Evolutionary conservation across 2,888 invertebrate genomes (phyloP).

Genomic region (Serripes groenlandicus): DNA sequence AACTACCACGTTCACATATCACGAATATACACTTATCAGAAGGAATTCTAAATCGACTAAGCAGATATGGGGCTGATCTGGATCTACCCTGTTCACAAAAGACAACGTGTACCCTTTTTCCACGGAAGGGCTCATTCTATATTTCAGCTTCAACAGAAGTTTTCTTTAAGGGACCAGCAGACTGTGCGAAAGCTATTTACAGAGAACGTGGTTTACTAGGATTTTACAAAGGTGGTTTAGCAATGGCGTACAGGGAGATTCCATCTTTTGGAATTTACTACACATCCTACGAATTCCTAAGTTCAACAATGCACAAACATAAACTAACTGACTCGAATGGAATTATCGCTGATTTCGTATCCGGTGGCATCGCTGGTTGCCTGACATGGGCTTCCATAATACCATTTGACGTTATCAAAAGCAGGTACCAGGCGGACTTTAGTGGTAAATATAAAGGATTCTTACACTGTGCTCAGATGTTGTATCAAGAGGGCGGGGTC

Average conservation of each 20-base stretch:
- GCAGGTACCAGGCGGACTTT: constrained; percentile 90
- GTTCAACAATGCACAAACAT: constrained; percentile 65
- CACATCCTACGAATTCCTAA: constrained; percentile 88
- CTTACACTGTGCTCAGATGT: constrained; percentile 88
- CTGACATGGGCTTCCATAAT: constrained; percentile 90
- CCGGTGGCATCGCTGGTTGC: constrained; percentile 87
- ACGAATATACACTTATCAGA: too few relatives aligned
- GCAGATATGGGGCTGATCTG: not conserved
- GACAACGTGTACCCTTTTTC: not conserved
- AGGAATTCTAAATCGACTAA: too few relatives aligned
- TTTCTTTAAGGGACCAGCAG: constrained; percentile 87
- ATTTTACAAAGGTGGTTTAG: constrained; percentile 83
- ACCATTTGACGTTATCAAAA: constrained; percentile 92
- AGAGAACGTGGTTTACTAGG: constrained; percentile 86
- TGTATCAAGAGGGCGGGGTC: constrained; percentile 89
- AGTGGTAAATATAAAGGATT: constrained; percentile 88
- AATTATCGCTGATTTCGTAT: constrained; percentile 77
- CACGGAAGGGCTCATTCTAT: not conserved
- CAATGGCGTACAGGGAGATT: constrained; percentile 87
- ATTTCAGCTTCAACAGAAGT: constrained; percentile 5
- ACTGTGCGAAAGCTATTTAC: constrained; percentile 88
- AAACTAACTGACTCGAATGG: constrained; percentile 72
- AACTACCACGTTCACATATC: too few relatives aligned
- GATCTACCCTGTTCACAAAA: not conserved
- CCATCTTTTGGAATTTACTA: constrained; percentile 90